A percentile compares a stretch with the other conserved stretches of the same genome.
Conservation (phyloP, 2,797 vertebrate species). For the Micromesistius poutassou region DNA sequence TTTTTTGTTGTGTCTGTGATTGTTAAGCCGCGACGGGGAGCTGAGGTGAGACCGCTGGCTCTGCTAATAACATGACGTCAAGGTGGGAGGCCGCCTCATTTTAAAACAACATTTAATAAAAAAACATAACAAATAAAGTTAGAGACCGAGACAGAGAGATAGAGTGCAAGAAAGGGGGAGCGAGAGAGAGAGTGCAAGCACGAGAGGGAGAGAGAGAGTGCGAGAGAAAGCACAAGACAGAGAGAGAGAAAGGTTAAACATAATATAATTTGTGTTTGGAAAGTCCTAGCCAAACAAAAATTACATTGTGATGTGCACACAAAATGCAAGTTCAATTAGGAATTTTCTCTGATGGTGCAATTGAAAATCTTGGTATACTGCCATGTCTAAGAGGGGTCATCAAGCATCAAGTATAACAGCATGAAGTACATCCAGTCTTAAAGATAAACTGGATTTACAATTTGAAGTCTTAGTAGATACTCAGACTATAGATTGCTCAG, state of each 20-base stretch:
- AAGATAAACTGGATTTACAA: not conserved
- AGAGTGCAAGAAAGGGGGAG: too few relatives aligned
- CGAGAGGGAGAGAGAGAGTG: too few relatives aligned
- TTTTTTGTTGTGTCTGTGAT: not conserved
- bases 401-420: not conserved
- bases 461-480: not conserved
- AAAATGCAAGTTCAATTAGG: not conserved
- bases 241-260: too few relatives aligned
- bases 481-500: not conserved
- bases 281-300: not conserved
- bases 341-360: too few relatives aligned
- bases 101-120: not conserved
- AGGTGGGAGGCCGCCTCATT: not conserved
- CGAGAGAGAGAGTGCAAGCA: not conserved
- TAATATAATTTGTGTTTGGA: not conserved
- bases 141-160: not conserved
- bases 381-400: not conserved
- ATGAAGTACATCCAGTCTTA: not conserved
- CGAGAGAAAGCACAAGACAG: too few relatives aligned
- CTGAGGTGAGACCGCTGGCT: not conserved
- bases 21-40: not conserved
- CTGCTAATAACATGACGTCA: slow-evolving; percentile 16
- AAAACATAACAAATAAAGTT: not conserved
- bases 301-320: not conserved
- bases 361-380: too few relatives aligned